phyloP scores from a whole-genome alignment of 2,113 vertebrate species.

The Labrus mixtus region DNA sequence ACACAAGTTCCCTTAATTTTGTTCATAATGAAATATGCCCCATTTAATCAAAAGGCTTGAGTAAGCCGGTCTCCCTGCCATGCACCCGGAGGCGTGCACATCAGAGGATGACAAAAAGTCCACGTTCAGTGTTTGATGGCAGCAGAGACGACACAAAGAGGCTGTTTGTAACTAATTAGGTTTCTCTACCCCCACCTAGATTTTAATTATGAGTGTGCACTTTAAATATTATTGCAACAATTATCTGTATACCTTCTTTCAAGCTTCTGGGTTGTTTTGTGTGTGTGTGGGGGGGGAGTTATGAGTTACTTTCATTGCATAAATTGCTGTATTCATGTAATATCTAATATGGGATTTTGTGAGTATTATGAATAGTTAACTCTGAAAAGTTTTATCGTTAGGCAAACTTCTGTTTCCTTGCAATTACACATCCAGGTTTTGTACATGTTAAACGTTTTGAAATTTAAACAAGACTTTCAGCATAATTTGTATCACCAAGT shows the following conservation, averaged over 20 bases:
- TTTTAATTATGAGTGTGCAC: conserved; percentile 71
- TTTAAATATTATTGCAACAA: conserved; percentile 44
- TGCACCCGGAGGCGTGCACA: conserved; percentile 40
- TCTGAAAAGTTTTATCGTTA: neutral
- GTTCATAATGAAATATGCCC: conserved; percentile 55
- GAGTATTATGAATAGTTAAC: conserved; percentile 4
- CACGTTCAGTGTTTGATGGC: conserved; percentile 54
- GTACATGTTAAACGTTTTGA: neutral
- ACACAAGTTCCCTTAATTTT: conserved; percentile 51
- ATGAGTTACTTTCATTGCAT: conserved; percentile 18
- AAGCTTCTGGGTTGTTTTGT: neutral
- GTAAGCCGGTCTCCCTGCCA: conserved; percentile 22
- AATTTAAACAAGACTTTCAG: conserved; percentile 5
- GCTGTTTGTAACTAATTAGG: conserved; percentile 67
- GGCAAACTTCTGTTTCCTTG: conserved; percentile 14
- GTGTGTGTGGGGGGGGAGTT: neutral
- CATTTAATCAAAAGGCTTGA: conserved; percentile 59
- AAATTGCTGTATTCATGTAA: conserved; percentile 12
- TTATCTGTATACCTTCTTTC: conserved; percentile 15
- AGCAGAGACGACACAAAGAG: conserved; percentile 55
- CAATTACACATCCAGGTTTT: neutral
- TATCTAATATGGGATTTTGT: neutral
- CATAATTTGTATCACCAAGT: conserved; percentile 22
- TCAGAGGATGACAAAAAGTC: conserved; percentile 59
- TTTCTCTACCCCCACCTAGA: conserved; percentile 56